phyloP scores from a whole-genome alignment of 2,113 vertebrate species.

The Hyaena hyaena region DNA sequence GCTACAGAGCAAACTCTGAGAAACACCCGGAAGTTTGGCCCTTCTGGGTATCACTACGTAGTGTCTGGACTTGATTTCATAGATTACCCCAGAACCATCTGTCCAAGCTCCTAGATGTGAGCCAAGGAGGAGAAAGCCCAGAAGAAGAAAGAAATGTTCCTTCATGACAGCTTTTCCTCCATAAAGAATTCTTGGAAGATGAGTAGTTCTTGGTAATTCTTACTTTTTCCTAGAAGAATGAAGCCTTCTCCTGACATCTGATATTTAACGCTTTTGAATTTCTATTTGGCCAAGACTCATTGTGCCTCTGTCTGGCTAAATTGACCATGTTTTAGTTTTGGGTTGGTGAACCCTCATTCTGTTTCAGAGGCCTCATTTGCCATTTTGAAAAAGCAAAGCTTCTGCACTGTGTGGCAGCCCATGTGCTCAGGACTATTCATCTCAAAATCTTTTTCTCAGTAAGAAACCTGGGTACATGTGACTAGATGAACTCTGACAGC shows the following conservation, averaged over 20 bases:
- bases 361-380: slow-evolving; percentile 26
- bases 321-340: neutral
- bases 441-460: neutral
- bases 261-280: slow-evolving; percentile 59
- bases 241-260: slow-evolving; percentile 45
- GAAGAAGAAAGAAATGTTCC: neutral
- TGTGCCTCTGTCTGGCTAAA: neutral
- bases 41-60: neutral
- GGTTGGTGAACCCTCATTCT: neutral
- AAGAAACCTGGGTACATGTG: slow-evolving; percentile 8
- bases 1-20: neutral
- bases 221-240: neutral
- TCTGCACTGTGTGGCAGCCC: neutral
- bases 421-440: neutral
- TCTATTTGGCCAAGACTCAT: neutral
- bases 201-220: neutral
- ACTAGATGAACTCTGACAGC: neutral
- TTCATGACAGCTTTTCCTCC: neutral
- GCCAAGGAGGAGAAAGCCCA: neutral
- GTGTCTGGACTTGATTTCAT: neutral
- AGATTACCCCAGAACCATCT: neutral
- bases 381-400: slow-evolving; percentile 56
- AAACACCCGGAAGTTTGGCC: neutral
- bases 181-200: slow-evolving; percentile 25
- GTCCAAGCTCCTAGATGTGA: neutral